phyloP scores from a whole-genome alignment of 2,888 invertebrate species.

The Sialis fuliginosa region DNA sequence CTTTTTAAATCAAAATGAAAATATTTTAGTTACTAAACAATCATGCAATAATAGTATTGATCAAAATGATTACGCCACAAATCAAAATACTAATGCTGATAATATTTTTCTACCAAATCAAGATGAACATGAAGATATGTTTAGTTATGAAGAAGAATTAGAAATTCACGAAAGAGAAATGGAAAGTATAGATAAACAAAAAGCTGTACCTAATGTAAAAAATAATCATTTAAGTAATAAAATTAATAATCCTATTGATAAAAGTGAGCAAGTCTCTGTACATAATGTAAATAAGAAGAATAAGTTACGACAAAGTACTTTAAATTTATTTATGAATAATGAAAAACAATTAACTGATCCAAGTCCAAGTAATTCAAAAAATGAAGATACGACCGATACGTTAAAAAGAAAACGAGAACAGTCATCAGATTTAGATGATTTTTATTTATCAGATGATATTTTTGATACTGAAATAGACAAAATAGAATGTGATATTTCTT shows the following conservation, averaged over 20 bases:
- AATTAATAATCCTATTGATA: not conserved
- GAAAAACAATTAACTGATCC: too few species aligned
- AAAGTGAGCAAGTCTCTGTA: not conserved
- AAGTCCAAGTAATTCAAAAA: too few species aligned
- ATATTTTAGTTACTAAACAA: not conserved
- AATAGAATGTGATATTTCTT: not conserved
- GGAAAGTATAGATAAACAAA: not conserved
- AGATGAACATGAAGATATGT: not conserved
- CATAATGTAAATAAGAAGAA: not conserved
- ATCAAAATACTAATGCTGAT: not conserved
- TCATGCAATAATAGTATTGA: too few species aligned
- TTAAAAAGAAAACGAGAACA: not conserved
- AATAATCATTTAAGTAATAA: not conserved
- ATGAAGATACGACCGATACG: not conserved
- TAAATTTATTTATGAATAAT: too few species aligned
- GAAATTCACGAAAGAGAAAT: not conserved
- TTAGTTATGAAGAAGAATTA: not conserved
- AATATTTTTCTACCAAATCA: not conserved
- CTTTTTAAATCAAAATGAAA: not conserved
- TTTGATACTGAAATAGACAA: not conserved
- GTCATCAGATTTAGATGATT: slow-evolving; percentile 3
- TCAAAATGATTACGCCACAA: not conserved
- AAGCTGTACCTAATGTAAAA: not conserved
- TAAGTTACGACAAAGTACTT: too few species aligned
- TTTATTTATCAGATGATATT: slow-evolving; percentile 3